phyloP scores from a whole-genome alignment of 1,140 invertebrate genomes.

The Charaxes varanes region DNA sequence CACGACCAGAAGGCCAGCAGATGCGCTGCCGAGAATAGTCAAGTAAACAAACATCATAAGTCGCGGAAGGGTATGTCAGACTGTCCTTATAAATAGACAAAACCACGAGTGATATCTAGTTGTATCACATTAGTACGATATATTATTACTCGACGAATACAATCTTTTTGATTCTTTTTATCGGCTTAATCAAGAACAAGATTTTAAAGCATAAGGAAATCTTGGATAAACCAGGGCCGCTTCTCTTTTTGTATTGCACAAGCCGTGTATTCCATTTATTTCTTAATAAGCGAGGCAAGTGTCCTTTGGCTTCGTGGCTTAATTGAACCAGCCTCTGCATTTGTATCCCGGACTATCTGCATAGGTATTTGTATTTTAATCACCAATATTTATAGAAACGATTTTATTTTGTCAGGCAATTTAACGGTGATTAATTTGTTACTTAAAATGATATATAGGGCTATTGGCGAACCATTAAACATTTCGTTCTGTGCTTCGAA shows the following conservation, averaged over 20 bases:
- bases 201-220: neutral
- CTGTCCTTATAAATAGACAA: too few species aligned
- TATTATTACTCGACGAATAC: too few species aligned
- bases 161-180: too few species aligned
- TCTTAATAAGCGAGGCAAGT: constrained; percentile 56
- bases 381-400: constrained; percentile 54
- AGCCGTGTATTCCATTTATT: constrained; percentile 56
- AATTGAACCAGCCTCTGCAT: constrained; percentile 48
- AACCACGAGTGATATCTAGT: too few species aligned
- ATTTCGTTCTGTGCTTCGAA: too few species aligned
- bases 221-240: neutral
- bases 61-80: too few species aligned
- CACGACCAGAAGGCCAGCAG: too few species aligned
- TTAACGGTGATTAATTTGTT: constrained; percentile 41
- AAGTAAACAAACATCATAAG: too few species aligned
- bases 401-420: constrained; percentile 40
- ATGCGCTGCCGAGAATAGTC: too few species aligned
- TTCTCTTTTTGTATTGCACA: constrained; percentile 12
- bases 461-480: constrained; percentile 20
- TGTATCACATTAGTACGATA: too few species aligned
- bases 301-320: constrained; percentile 39
- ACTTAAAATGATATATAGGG: constrained; percentile 34
- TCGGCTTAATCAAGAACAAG: constrained; percentile 3
- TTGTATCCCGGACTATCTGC: constrained; percentile 30
- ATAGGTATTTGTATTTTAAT: constrained; percentile 59